Base-by-base conservation (phyloP, 2,888 invertebrate species). In the Epinotia demarniana region DNA sequence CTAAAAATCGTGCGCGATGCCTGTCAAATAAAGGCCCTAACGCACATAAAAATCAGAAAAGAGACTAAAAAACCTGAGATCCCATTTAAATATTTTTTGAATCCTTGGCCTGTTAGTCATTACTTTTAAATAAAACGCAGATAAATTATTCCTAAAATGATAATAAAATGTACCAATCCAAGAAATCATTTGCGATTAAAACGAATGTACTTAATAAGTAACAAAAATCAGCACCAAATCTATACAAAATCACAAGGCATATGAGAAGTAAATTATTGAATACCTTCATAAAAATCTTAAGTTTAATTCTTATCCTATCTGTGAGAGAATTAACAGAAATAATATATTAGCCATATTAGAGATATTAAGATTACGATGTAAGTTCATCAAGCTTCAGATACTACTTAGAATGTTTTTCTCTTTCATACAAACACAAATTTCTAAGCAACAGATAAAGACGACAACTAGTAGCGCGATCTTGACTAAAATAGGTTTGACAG, bases 171-270 rank as follows among this genome's bases (percentile, higher is more conserved):
- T 13, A 49, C 1, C 19, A 19, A 23, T 13, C 12, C 13, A 60
- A 6, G 60, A 60, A 23, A 23, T 23, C 13, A 23, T 23, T n/a
- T 68, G 39, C 53, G 27, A 18, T 33, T 55, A 66, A 66, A 49
- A 46, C 3, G 69, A 69, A 62, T 78, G 78, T 81, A 81, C 78
- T 78, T 79, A 75, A 46, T 19, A 46, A 39, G 13, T 58, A 62
- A 58, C 11, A 27, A 33, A 46, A 75, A 57, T 49, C 78, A 81
- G 81, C 81, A 81, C 81, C 81, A 79, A 83, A 84, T 82, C 81
- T 83, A 84, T 83, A 83, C 82, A 85, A 81, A 81, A 77, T 39
- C 58, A 27, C 58, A 46, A 55, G 23, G 23, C 6, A 8, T 2
- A 58, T n/a, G 9, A 19, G 3, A 39, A 33, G 62, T 63, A 43